Base-by-base conservation (phyloP, 1,140 invertebrate species). In the Nixonia krombeini region DNA sequence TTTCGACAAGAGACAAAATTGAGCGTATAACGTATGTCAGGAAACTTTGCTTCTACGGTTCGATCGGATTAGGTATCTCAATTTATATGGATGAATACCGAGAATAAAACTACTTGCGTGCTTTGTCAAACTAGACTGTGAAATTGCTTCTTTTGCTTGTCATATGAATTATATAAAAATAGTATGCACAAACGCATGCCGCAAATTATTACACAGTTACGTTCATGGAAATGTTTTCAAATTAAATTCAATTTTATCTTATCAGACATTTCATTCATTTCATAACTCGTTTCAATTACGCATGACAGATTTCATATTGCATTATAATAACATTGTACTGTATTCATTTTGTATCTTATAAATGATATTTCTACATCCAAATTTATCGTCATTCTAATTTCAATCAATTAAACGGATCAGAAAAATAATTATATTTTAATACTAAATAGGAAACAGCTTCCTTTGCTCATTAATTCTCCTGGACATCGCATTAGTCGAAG, bases 51-150 rank as follows among this genome's bases (percentile, higher is more conserved):
- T 56, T 55, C 45, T 37, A 67, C 37, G 63, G 56, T 59, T 44
- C 38, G 46, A 67, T 67, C 63, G 40, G 63, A 44, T 53, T 50
- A 44, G n/a, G 45, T 61, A 56, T 67, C 51, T 50, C 37, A 51
- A 51, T 50, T 59, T 55, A 66, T 55, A 66, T 66, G 63, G 55
- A 59, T 61, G 56, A 67, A 67, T 67, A 53, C 46, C 57, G 67
- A 59, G 64, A 70, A 73, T 73, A 70, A 66, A 69, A 67, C 53
- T 42, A 63, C 67, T 73, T 53, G 71, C 71, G 67, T 73, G 67
- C 56, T 61, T 66, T 52, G 46, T 57, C 47, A 55, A 67, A 67
- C 47, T 73, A 67, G 58, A 62, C 46, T 67, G 56, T 46, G 46
- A 61, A 61, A 67, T 68, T 68, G 65, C 65, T 62, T 62, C 42